These are phyloP conservation scores for Zaprionus capensis DNA, from an alignment of 1,140 invertebrate genomes.

Conservation along the genomic window DNA sequence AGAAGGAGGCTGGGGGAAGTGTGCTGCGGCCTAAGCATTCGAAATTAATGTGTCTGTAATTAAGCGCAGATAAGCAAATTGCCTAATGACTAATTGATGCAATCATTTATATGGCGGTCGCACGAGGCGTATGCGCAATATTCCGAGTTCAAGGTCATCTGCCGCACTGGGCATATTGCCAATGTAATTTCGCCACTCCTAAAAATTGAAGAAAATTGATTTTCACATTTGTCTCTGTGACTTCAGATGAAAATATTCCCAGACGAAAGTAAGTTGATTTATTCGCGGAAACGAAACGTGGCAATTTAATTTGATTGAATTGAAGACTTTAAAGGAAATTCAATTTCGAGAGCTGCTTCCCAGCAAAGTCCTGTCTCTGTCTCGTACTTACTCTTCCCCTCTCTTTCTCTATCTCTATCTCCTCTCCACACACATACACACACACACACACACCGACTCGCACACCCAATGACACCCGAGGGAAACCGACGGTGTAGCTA, in stretches of 20 bases:
- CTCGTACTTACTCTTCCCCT: neutral
- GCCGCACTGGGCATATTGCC: neutral
- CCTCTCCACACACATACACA: neutral
- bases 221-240: neutral
- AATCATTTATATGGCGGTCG: constrained; percentile 17
- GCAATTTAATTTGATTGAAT: neutral
- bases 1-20: neutral
- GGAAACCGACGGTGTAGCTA: neutral
- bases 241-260: neutral
- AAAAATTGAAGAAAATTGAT: neutral
- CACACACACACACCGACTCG: neutral
- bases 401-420: neutral
- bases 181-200: neutral
- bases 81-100: constrained; percentile 31
- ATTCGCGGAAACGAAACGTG: neutral
- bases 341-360: neutral
- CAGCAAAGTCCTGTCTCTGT: neutral
- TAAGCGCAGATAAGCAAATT: constrained; percentile 22
- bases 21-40: neutral
- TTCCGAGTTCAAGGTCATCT: constrained; percentile 1
- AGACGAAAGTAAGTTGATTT: neutral
- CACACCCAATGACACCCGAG: neutral
- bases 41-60: constrained; percentile 27
- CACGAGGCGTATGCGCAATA: constrained; percentile 24
- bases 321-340: neutral